Conservation (phyloP, 2,888 invertebrate species). For the Allolobophora icterica region DNA sequence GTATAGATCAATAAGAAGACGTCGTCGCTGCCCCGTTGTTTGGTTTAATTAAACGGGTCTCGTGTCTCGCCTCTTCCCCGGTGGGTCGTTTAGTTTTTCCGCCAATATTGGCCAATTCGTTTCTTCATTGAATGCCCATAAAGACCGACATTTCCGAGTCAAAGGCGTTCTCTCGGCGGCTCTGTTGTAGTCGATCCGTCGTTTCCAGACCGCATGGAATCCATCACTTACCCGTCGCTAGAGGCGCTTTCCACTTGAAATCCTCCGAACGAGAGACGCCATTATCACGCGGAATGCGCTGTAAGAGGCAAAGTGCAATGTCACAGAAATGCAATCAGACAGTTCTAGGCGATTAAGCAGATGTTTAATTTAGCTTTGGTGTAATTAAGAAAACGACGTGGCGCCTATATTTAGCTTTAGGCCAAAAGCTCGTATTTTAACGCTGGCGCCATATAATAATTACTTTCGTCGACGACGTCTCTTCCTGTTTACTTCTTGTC, state of each 20-base stretch:
- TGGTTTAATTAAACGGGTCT: constrained; percentile 19
- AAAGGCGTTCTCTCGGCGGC: constrained; percentile 24
- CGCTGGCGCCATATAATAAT: too few relatives aligned
- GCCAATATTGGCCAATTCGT: constrained; percentile 17
- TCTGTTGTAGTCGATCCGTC: not conserved
- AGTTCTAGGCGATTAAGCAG: not conserved
- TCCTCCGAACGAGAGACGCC: not conserved
- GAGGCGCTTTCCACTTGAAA: not conserved
- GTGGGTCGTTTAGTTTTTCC: constrained; percentile 13
- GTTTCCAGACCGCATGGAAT: not conserved
- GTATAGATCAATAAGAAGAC: not conserved
- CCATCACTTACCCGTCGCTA: not conserved
- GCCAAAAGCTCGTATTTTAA: too few relatives aligned
- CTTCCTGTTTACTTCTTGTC: not conserved
- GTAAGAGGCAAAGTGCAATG: not conserved
- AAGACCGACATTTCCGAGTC: constrained; percentile 23
- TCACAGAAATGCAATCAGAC: not conserved
- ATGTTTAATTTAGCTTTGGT: not conserved
- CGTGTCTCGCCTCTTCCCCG: not conserved
- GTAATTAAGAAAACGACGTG: not conserved
- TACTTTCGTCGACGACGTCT: not conserved
- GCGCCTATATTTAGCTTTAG: not conserved
- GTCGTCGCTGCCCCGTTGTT: not conserved
- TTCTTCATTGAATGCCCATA: constrained; percentile 25
- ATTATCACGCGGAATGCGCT: not conserved